Conservation (phyloP, 2,113 vertebrate genomes). For the cattle (Bos taurus) region ARS-UCD2.0 NC_037331.1:38526001-38526500, state of each 20-base stretch:
- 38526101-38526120: not conserved
- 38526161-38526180: not conserved
- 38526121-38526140: not conserved
- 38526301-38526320: not conserved
- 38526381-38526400: not conserved
- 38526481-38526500: not conserved
- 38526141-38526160: not conserved
- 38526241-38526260: not conserved
- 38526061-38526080: not conserved
- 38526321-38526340: not conserved
- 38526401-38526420: not conserved
- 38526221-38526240: not conserved
- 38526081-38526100: not conserved
- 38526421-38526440: not conserved
- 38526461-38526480: not conserved
- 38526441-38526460: not conserved
- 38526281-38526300: not conserved
- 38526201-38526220: not conserved
- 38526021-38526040: not conserved
- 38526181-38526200: too few relatives aligned
- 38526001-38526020: not conserved
- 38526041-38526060: not conserved
- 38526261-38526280: not conserved
- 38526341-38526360: not conserved
- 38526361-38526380: not conserved